Evolutionary conservation across 2,888 invertebrate species (phyloP).

Genomic region (Chloroclystis v-ata): DNA sequence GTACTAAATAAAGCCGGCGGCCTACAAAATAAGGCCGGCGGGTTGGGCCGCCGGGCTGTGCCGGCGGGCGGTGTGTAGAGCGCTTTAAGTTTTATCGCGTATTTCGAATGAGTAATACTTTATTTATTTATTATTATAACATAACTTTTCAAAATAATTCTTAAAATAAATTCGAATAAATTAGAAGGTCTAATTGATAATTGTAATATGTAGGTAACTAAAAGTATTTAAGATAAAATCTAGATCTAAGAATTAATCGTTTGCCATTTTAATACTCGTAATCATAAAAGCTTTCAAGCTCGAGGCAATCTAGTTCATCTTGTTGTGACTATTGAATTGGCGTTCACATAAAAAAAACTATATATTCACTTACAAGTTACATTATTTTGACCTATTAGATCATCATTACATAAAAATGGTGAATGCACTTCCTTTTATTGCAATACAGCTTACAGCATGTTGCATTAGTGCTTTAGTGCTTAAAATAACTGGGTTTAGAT

Average conservation of each 20-base stretch:
- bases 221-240: neutral
- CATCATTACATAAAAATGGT: slow-evolving; percentile 24
- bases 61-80: no score
- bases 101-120: no score
- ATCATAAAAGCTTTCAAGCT: neutral
- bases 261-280: neutral
- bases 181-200: no score
- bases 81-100: no score
- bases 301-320: neutral
- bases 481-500: no score
- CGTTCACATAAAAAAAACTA: slow-evolving; percentile 5
- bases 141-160: no score
- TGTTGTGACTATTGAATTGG: neutral
- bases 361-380: slow-evolving; percentile 4
- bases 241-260: neutral
- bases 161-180: no score
- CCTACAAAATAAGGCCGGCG: no score
- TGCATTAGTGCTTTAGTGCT: neutral
- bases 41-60: no score
- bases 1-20: no score
- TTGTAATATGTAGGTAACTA: no score
- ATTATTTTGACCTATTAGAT: slow-evolving; percentile 27
- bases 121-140: no score
- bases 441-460: slow-evolving; percentile 4
- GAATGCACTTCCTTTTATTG: slow-evolving; percentile 25